phyloP scores from a whole-genome alignment of 2,888 invertebrate genomes.

The Altica lythri region DNA sequence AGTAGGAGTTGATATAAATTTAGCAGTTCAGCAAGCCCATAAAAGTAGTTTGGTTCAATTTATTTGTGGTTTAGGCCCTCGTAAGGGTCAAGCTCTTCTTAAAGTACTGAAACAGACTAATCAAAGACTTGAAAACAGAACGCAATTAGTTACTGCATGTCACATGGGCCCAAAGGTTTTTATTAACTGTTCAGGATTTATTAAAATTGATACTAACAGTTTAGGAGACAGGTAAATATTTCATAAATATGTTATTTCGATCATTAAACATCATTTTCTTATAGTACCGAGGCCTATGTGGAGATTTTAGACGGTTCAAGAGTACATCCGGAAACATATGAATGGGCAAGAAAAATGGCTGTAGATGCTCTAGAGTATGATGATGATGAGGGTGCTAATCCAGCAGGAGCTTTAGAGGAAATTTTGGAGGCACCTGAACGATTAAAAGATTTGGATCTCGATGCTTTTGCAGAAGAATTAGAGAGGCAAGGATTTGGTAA shows the following conservation, averaged over 20 bases:
- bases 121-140: slow-evolving; percentile 90
- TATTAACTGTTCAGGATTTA: slow-evolving; percentile 98
- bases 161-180: slow-evolving; percentile 96
- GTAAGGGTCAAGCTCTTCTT: slow-evolving; percentile 87
- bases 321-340: slow-evolving; percentile 99
- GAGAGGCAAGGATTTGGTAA: slow-evolving; percentile 81
- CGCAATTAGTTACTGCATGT: slow-evolving; percentile 92
- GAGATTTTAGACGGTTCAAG: slow-evolving; percentile 96
- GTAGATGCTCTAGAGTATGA: slow-evolving; percentile 98
- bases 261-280: slow-evolving; percentile 20
- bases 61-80: slow-evolving; percentile 93
- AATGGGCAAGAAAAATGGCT: slow-evolving; percentile 99
- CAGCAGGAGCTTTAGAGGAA: slow-evolving; percentile 96
- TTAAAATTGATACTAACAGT: slow-evolving; percentile 96
- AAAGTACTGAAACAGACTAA: slow-evolving; percentile 89
- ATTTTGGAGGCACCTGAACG: slow-evolving; percentile 94
- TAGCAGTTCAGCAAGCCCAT: slow-evolving; percentile 86
- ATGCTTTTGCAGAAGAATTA: slow-evolving; percentile 97
- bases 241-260: neutral
- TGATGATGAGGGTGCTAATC: slow-evolving; percentile 95
- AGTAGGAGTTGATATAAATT: slow-evolving; percentile 96
- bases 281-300: slow-evolving; percentile 88
- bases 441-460: slow-evolving; percentile 93
- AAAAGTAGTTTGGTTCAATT: slow-evolving; percentile 92
- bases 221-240: slow-evolving; percentile 72